Evolutionary conservation across 2,113 vertebrate genomes (phyloP).

Genomic region (Neolamprologus tretocephalus): DNA sequence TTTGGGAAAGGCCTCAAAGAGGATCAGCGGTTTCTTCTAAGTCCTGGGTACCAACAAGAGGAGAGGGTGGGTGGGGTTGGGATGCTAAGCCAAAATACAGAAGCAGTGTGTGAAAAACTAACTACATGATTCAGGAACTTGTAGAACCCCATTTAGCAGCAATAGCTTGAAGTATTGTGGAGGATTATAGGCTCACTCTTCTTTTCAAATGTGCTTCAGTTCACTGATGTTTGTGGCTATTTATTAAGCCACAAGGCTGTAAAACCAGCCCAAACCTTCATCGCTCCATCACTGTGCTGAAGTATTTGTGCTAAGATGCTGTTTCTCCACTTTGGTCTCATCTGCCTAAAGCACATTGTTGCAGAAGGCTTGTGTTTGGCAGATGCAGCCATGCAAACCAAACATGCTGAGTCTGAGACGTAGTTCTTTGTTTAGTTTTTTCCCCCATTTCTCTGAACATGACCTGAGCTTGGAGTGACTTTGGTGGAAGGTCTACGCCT

Average conservation of each 20-base stretch:
- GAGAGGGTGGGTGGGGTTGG: neutral
- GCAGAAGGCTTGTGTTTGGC: neutral
- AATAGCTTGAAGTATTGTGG: neutral
- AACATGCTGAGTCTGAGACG: neutral
- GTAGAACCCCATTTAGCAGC: neutral
- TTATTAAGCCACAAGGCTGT: neutral
- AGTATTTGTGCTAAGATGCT: neutral
- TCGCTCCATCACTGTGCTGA: neutral
- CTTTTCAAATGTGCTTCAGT: neutral
- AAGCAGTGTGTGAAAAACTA: neutral
- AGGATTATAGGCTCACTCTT: neutral
- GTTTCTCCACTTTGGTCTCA: neutral
- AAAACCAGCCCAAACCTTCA: neutral
- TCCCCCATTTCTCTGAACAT: neutral
- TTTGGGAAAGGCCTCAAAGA: neutral
- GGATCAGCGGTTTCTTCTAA: neutral
- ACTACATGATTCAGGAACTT: neutral
- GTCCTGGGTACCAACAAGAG: neutral
- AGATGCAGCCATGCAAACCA: neutral
- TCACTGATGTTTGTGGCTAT: neutral
- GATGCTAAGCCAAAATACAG: neutral
- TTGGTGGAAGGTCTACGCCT: accelerated
- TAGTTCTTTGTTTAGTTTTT: neutral
- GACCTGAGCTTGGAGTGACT: neutral
- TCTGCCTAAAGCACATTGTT: neutral